Evolutionary conservation across 2,113 vertebrate genomes (phyloP).

Genomic region (Furnarius figulus): DNA sequence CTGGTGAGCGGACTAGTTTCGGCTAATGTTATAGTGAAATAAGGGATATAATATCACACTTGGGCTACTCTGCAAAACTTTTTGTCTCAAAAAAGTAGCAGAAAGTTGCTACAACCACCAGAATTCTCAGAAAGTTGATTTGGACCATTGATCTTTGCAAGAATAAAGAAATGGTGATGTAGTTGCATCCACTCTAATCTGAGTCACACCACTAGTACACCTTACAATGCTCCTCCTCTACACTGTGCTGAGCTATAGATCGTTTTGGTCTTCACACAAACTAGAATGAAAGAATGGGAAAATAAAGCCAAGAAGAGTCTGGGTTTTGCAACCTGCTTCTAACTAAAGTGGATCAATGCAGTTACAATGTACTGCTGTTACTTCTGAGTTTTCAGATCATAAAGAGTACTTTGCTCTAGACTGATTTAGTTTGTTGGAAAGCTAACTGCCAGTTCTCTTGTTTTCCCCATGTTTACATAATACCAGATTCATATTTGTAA

Average conservation of each 20-base stretch:
- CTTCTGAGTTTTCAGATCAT: not conserved
- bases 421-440: not conserved
- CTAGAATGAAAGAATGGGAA: not conserved
- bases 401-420: not conserved
- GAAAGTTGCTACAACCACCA: fast-evolving
- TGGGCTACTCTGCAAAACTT: not conserved
- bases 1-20: not conserved
- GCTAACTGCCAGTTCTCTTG: not conserved
- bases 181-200: not conserved
- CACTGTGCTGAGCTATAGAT: not conserved
- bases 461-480: not conserved
- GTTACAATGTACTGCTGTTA: fast-evolving
- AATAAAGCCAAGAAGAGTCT: not conserved
- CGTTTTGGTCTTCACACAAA: not conserved
- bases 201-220: not conserved
- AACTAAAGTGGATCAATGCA: not conserved
- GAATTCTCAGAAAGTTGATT: not conserved
- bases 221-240: fast-evolving
- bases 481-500: not conserved
- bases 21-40: not conserved
- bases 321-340: not conserved
- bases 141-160: not conserved
- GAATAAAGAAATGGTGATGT: not conserved
- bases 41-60: not conserved
- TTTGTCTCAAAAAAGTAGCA: not conserved